Evolutionary conservation across 1,140 invertebrate genomes (phyloP), one percentile per base, ranked within the genome.

Genomic region (Bradysia coprophila): DNA sequence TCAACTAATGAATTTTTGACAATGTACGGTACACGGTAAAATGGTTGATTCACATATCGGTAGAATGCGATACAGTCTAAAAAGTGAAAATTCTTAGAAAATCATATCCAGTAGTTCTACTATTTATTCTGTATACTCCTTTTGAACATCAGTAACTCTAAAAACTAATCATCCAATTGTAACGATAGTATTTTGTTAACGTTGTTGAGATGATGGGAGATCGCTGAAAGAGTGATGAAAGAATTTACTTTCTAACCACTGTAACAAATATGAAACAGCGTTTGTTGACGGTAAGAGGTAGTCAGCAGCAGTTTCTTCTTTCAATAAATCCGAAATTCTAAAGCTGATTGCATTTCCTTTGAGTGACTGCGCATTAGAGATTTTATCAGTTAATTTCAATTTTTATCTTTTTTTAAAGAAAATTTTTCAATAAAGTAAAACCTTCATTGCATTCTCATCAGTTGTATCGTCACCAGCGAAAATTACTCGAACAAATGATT

Each of bases 401-500:
- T n/a, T 40, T 2, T 3, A n/a, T 40, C 2, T 10, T 2, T 5
- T 2, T 2, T 2, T 15, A 21, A 32, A 37, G 21, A 18, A 38
- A 13, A 38, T 20, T 19, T 4, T 15, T n/a, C n/a, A n/a, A n/a
- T n/a, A n/a, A 38, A 38, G 4, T 56, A 61, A 63, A 56, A 89
- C 84, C 65, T 73, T 67, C 78, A 91, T 89, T 20, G 86, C 86
- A 62, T 91, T 86, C 64, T 92, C 86, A 57, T 91, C 87, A 1
- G 87, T 90, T 19, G 71, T 75, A 59, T 91, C 88, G 61, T 92
- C 88, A 43, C 88, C 88, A 28, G 76, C 85, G 52, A 88, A 90
- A 46, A 91, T 83, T 46, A 89, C 85, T 45, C 78, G 68, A 42
- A 88, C 82, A 22, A 85, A 66, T 56, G 89, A 75, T 44, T 75